Evolutionary conservation across 1,140 invertebrate genomes (phyloP).

Genomic region (Chelonus insularis): DNA sequence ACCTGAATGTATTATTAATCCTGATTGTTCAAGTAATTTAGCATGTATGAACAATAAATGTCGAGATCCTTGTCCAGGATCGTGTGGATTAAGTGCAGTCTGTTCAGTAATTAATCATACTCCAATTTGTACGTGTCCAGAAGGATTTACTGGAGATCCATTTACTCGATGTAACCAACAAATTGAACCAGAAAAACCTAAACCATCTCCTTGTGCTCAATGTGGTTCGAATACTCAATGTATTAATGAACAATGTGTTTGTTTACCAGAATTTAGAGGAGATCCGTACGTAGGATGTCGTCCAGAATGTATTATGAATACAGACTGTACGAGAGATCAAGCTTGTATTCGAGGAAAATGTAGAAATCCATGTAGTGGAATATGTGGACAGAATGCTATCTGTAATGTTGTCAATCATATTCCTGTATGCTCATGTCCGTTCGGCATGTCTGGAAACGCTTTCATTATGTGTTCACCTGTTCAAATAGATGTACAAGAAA

Average conservation of each 20-base stretch:
- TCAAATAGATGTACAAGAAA: constrained; percentile 40
- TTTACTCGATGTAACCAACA: constrained; percentile 64
- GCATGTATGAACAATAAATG: constrained; percentile 72
- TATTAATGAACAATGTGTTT: constrained; percentile 65
- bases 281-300: constrained; percentile 67
- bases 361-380: constrained; percentile 70
- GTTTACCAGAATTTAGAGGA: constrained; percentile 67
- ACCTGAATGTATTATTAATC: constrained; percentile 70
- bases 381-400: constrained; percentile 71
- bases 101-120: constrained; percentile 69
- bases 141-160: constrained; percentile 72
- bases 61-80: constrained; percentile 73
- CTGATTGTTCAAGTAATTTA: constrained; percentile 65
- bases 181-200: constrained; percentile 40
- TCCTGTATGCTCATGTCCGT: constrained; percentile 72
- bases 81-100: constrained; percentile 68
- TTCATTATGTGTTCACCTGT: constrained; percentile 64
- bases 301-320: constrained; percentile 74
- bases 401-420: constrained; percentile 77
- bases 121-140: constrained; percentile 68
- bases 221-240: constrained; percentile 48
- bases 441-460: constrained; percentile 71
- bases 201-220: constrained; percentile 24
- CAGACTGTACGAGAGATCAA: constrained; percentile 71
- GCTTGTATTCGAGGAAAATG: constrained; percentile 75